A percentile compares a stretch with the other conserved stretches of the same genome.
These are phyloP conservation scores for Xyrauchen texanus DNA, from an alignment of 2,113 vertebrate genomes.

Conservation along the genomic window DNA sequence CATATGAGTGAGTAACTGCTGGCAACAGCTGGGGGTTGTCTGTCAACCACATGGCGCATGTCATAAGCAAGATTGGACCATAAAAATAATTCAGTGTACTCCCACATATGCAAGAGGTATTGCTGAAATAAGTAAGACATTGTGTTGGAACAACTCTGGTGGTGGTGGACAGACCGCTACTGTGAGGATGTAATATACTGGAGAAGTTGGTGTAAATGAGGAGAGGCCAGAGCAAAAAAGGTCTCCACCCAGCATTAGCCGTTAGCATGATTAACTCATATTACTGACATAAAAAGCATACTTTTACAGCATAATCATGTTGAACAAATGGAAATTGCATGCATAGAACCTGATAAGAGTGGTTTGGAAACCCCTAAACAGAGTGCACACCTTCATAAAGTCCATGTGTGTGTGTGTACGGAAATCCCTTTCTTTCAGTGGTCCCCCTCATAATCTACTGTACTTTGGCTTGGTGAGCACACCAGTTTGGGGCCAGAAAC, in stretches of 20 bases:
- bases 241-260: neutral
- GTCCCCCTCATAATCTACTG: slow-evolving; percentile 39
- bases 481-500: too few species aligned
- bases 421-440: too few species aligned
- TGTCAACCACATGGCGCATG: slow-evolving; percentile 20
- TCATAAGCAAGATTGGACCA: slow-evolving; percentile 19
- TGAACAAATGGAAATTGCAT: neutral
- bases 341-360: neutral
- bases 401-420: neutral
- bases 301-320: neutral
- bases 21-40: slow-evolving; percentile 40
- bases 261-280: neutral
- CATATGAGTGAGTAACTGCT: slow-evolving; percentile 28
- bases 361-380: slow-evolving; percentile 7
- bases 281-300: neutral
- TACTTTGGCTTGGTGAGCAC: slow-evolving; percentile 39
- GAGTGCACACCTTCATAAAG: slow-evolving; percentile 7
- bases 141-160: slow-evolving; percentile 6
- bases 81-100: slow-evolving; percentile 28
- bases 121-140: slow-evolving; percentile 44
- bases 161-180: slow-evolving; percentile 28
- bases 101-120: too few species aligned
- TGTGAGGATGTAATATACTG: neutral
- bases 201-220: slow-evolving; percentile 19
- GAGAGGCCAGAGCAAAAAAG: neutral